phyloP scores from a whole-genome alignment of 2,113 vertebrate species.

The Tenrec ecaudatus region DNA sequence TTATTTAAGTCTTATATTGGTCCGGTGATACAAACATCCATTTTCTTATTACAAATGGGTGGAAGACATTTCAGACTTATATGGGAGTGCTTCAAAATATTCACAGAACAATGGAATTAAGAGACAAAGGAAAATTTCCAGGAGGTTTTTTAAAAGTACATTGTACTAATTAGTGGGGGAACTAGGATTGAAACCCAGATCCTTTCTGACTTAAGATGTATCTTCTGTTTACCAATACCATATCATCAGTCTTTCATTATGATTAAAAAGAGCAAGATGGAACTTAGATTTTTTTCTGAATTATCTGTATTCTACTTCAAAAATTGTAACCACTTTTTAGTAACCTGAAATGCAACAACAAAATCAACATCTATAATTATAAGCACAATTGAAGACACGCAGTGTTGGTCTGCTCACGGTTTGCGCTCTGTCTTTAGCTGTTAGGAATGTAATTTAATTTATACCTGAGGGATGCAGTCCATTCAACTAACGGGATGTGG shows the following conservation, averaged over 20 bases:
- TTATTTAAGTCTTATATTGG: neutral
- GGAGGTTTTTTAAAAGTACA: too few species aligned
- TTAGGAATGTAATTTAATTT: conserved; percentile 60
- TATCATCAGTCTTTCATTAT: neutral
- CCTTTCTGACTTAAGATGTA: neutral
- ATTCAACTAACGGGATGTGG: conserved; percentile 29
- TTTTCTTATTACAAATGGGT: neutral
- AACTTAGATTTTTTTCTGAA: neutral
- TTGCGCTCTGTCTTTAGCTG: conserved; percentile 16
- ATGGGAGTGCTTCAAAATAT: too few species aligned
- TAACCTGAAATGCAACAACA: neutral
- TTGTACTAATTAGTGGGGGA: neutral
- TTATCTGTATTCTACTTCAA: neutral
- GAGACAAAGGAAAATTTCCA: too few species aligned
- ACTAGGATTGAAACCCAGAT: neutral
- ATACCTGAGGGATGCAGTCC: neutral
- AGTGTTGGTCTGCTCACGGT: conserved; percentile 1
- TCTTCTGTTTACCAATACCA: neutral
- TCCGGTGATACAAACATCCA: neutral
- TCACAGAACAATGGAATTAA: too few species aligned
- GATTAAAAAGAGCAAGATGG: neutral
- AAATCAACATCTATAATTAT: neutral
- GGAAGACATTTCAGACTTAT: neutral
- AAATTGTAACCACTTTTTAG: neutral
- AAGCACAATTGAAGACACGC: neutral